phyloP scores from a whole-genome alignment of 2,888 invertebrate genomes.

The Plemyria rubiginata region DNA sequence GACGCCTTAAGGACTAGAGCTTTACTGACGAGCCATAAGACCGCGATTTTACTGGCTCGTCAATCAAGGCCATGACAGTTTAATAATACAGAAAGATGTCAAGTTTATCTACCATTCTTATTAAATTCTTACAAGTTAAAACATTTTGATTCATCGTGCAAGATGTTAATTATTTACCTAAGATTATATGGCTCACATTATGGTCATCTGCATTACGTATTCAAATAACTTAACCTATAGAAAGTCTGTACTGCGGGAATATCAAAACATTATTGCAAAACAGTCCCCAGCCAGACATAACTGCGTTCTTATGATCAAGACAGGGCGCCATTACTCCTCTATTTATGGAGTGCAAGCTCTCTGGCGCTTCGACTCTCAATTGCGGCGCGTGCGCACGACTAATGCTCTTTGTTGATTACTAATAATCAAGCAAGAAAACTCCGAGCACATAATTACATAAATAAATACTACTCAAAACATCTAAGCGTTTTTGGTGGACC shows the following conservation, averaged over 20 bases:
- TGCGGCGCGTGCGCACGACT: slow-evolving; percentile 49
- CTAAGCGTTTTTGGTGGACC: no score
- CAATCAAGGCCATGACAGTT: no score
- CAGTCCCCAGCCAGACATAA: slow-evolving; percentile 28
- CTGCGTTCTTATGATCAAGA: slow-evolving; percentile 20
- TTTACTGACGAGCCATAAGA: no score
- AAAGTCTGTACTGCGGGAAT: background rate
- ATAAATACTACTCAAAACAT: background rate
- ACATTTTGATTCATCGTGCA: no score
- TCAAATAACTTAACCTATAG: no score
- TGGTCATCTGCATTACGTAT: no score
- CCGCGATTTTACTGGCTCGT: no score
- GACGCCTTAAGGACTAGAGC: no score
- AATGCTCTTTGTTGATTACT: slow-evolving; percentile 45
- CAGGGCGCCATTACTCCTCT: slow-evolving; percentile 35
- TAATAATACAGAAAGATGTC: no score
- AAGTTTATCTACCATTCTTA: no score
- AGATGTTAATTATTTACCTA: no score
- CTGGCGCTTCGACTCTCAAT: slow-evolving; percentile 49
- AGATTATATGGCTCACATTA: no score
- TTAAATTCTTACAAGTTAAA: background rate
- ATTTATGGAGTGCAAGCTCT: slow-evolving; percentile 52
- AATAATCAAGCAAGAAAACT: slow-evolving; percentile 5
- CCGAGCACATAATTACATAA: background rate
- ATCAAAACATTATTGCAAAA: slow-evolving; percentile 21